Base-by-base conservation (phyloP, 2,888 invertebrate genomes). In the Meta bourneti region DNA sequence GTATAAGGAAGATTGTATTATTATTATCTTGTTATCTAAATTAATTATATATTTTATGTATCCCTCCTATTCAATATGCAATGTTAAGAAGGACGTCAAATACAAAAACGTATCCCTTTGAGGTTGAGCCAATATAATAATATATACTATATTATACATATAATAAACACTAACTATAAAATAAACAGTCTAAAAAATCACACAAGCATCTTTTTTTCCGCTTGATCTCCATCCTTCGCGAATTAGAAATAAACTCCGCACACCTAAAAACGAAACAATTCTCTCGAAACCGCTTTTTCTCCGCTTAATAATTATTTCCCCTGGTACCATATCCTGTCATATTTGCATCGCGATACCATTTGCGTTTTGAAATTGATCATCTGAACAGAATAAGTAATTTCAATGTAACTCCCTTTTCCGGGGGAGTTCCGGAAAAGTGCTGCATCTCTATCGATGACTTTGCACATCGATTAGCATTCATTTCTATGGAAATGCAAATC, bases 301-400 rank as follows among this genome's bases (percentile, higher is more conserved):
- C n/a, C 49, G 16, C 61, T 79, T 16, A 6, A 34, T 61, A 79
- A 79, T 79, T 79, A 79, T 79, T 79, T 79, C 79, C 11, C 79
- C 61, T 34, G 34, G 34, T 20, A 20, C 16, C n/a, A n/a, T 16
- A 11, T n/a, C 52, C 54, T 20, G 19, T n/a, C n/a, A n/a, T n/a
- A 77, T 77, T 52, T 51, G 77, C 77, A 77, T 77, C 4, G 52
- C 49, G 49, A n/a, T 51, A 8, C 52, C 19, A 6, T 72, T 72
- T 34, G 11, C 72, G 11, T 34, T 72, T 11, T 1, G n/a, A 77
- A 52, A 77, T 77, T n/a, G 34, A 34, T 34, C 34, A 34, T 34
- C 34, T 34, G 34, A 34, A 34, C 4, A 34, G 34, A 34, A 34
- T 34, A 34, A 34, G 34, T 34, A 34, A 34, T 34, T 34, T 34